These are phyloP conservation scores for Neopelma chrysocephalum DNA, from an alignment of 2,797 vertebrate genomes.

Conservation along the genomic window DNA sequence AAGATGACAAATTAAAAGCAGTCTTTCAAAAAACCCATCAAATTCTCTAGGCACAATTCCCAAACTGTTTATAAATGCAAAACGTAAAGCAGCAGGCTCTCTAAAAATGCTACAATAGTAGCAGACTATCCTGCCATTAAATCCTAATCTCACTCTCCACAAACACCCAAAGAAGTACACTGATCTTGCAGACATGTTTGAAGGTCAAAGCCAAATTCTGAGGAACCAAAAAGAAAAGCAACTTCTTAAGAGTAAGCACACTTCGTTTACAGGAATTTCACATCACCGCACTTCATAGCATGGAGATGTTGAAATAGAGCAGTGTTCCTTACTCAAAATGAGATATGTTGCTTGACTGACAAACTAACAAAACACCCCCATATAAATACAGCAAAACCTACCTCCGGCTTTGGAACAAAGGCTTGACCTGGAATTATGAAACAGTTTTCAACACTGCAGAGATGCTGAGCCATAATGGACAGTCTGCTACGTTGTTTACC, in stretches of 20 bases:
- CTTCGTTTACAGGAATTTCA: neutral
- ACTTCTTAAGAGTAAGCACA: neutral
- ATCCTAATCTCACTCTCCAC: neutral
- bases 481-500: slow-evolving; percentile 90
- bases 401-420: slow-evolving; percentile 92
- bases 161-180: neutral
- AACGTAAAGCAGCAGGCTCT: neutral
- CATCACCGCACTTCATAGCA: neutral
- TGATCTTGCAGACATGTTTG: neutral
- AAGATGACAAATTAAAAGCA: neutral
- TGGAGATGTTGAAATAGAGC: neutral
- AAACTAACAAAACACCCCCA: neutral
- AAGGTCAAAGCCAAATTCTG: neutral
- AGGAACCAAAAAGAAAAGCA: neutral
- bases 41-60: neutral
- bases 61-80: neutral
- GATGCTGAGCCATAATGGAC: slow-evolving; percentile 93
- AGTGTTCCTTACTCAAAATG: neutral
- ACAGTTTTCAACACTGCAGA: slow-evolving; percentile 85
- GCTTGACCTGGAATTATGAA: slow-evolving; percentile 91
- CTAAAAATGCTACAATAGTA: neutral
- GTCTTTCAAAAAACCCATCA: neutral
- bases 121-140: neutral
- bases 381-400: slow-evolving; percentile 65
- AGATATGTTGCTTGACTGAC: neutral